Percentiles rank a stretch among this genome's conserved stretches.
These are phyloP conservation scores for Chymomyza procnemis DNA, from an alignment of 2,888 invertebrate species.

Conservation along the genomic window DNA sequence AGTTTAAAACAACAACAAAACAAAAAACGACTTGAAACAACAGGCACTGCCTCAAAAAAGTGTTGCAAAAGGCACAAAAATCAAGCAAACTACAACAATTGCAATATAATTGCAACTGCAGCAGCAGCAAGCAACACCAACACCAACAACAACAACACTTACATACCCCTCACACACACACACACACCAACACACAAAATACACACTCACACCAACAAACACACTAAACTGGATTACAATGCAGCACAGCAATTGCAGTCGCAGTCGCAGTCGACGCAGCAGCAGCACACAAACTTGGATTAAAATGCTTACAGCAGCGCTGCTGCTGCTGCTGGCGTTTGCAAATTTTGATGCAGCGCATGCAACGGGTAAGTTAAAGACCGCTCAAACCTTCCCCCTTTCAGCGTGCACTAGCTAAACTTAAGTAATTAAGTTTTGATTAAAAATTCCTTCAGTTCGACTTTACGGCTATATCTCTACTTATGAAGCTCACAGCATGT, in stretches of 20 bases:
- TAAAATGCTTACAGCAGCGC: conserved; percentile 60
- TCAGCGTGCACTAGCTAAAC: no score
- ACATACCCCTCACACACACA: not conserved
- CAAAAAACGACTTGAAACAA: conserved; percentile 12
- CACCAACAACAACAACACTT: not conserved
- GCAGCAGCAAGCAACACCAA: conserved; percentile 60
- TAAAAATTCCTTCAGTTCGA: no score
- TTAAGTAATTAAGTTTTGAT: no score
- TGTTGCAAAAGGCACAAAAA: conserved; percentile 36
- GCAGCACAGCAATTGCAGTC: conserved; percentile 69
- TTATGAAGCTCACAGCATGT: no score
- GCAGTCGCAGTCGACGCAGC: conserved; percentile 51
- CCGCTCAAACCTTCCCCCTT: no score
- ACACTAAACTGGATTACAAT: conserved; percentile 6
- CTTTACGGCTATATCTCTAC: no score
- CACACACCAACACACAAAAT: not conserved
- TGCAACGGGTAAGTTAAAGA: conserved; percentile 31
- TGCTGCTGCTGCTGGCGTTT: conserved; percentile 61
- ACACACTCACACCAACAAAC: not conserved
- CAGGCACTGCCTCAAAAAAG: conserved; percentile 11
- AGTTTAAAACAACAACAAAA: conserved; percentile 16
- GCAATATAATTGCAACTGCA: conserved; percentile 70
- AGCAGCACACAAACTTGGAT: conserved; percentile 47
- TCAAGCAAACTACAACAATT: conserved; percentile 57
- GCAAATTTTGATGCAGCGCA: conserved; percentile 22